Percentiles rank a stretch among this genome's conserved stretches.
phyloP scores from a whole-genome alignment of 1,140 invertebrate genomes.

The Drosophila lini region DNA sequence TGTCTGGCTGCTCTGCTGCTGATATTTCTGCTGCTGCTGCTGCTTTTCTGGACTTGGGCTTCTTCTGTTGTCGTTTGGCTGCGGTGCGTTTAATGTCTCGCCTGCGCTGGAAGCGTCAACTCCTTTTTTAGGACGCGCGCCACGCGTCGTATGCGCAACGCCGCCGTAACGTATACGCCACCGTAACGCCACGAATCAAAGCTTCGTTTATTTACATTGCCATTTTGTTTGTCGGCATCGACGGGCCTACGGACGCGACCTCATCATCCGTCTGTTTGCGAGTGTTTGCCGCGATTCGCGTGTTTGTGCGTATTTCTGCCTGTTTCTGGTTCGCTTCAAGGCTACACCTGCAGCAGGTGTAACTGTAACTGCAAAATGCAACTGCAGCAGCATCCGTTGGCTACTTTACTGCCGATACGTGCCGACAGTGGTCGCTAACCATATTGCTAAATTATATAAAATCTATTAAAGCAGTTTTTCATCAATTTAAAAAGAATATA shows the following conservation, averaged over 20 bases:
- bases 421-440: slow-evolving; percentile 10
- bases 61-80: slow-evolving; percentile 77
- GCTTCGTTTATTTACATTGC: slow-evolving; percentile 28
- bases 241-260: slow-evolving; percentile 16
- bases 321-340: slow-evolving; percentile 49
- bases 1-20: slow-evolving; percentile 37
- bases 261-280: slow-evolving; percentile 4
- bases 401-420: slow-evolving; percentile 33
- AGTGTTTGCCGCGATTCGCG: slow-evolving; percentile 10
- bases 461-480: background rate
- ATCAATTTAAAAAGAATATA: too few relatives aligned
- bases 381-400: slow-evolving; percentile 30
- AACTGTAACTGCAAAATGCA: slow-evolving; percentile 33
- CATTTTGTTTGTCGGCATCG: slow-evolving; percentile 39
- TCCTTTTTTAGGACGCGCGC: slow-evolving; percentile 63
- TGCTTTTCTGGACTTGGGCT: slow-evolving; percentile 47
- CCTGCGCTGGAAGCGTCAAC: slow-evolving; percentile 76
- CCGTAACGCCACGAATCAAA: slow-evolving; percentile 8
- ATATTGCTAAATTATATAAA: background rate
- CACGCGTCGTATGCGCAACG: slow-evolving; percentile 45
- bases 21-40: slow-evolving; percentile 12
- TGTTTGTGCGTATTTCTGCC: slow-evolving; percentile 11
- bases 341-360: slow-evolving; percentile 61
- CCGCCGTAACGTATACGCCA: slow-evolving; percentile 28
- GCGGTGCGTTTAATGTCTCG: slow-evolving; percentile 78